A percentile compares a stretch with the other conserved stretches of the same genome.
phyloP scores from a whole-genome alignment of 2,113 vertebrate genomes.

The Sander lucioperca region DNA sequence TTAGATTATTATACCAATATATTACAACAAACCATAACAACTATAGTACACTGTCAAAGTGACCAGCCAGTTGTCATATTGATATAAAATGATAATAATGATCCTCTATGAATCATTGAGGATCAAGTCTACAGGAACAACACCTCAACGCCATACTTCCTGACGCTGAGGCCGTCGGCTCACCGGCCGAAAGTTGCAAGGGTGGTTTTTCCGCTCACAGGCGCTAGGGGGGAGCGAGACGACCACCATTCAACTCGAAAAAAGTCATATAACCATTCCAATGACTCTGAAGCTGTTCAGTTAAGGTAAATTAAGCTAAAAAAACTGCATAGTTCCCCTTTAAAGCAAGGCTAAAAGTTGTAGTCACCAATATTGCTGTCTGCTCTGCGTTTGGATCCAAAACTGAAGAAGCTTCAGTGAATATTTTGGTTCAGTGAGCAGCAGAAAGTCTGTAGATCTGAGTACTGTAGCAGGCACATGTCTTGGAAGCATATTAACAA shows the following conservation, averaged over 20 bases:
- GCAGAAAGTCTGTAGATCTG: conserved; percentile 14
- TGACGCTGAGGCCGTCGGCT: too few species aligned
- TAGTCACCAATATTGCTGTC: neutral
- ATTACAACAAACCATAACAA: neutral
- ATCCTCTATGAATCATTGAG: neutral
- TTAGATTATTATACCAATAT: neutral
- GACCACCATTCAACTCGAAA: too few species aligned
- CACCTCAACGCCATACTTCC: neutral
- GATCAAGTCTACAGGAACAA: neutral
- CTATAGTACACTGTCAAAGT: neutral
- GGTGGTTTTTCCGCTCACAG: too few species aligned
- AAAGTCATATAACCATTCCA: too few species aligned
- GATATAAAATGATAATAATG: neutral
- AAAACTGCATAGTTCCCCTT: too few species aligned
- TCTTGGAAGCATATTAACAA: conserved; percentile 16
- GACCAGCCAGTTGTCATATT: neutral
- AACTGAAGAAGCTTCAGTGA: neutral
- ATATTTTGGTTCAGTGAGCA: conserved; percentile 15
- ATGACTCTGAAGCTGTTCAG: too few species aligned
- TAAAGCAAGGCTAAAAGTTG: neutral
- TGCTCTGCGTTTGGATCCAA: neutral
- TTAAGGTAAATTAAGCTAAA: too few species aligned
- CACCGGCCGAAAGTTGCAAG: too few species aligned
- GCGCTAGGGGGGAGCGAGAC: too few species aligned
- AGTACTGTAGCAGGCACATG: neutral